Base-by-base conservation (phyloP, 2,888 invertebrate genomes). In the Caenorhabditis zanzibari region DNA sequence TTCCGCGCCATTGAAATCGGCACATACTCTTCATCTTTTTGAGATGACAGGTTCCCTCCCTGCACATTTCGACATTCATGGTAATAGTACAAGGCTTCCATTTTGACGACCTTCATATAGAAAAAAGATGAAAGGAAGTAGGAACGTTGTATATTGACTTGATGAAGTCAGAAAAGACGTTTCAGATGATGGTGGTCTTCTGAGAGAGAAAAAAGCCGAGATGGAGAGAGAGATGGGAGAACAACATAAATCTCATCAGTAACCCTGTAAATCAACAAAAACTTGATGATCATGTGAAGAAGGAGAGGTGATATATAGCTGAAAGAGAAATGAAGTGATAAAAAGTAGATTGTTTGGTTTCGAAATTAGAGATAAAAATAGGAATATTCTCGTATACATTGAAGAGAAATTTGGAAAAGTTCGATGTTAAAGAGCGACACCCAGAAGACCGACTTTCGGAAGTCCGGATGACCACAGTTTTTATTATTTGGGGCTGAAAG, bases 231-330 rank as follows among this genome's bases (percentile, higher is more conserved):
- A 58, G 16, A n/a, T n/a, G n/a, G 19, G 22, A 63, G 5, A 19
- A 16, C 7, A 22, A 54, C n/a, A 71, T 77, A 68, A 71, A 68
- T 77, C 76, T 69, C 56, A 68, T 59, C 52, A 44, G 68, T 77
- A 77, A 76, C 69, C 77, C 69, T 77, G 77, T 77, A 77, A 77
- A 77, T 77, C 77, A 77, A 54, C 61, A 71, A 77, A n/a, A 77
- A 69, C 77, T 77, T 77, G 76, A 77, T 77, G 71, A 77, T 71
- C 77, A 77, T 71, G 77, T 77, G 77, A 80, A 77, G 52, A 59
- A 47, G 35, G 28, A 49, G 38, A 28, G 38, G 58, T 68, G 59
- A 59, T 77, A 61, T 52, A 66, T 32, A 54, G 14, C 56, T 75
- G 64, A 41, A 56, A 52, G 28, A 24, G 61, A 61, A 32, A 58